Evolutionary conservation across 1,140 invertebrate genomes (phyloP), one percentile per base, ranked within the genome.

Genomic region (Pissodes strobi): DNA sequence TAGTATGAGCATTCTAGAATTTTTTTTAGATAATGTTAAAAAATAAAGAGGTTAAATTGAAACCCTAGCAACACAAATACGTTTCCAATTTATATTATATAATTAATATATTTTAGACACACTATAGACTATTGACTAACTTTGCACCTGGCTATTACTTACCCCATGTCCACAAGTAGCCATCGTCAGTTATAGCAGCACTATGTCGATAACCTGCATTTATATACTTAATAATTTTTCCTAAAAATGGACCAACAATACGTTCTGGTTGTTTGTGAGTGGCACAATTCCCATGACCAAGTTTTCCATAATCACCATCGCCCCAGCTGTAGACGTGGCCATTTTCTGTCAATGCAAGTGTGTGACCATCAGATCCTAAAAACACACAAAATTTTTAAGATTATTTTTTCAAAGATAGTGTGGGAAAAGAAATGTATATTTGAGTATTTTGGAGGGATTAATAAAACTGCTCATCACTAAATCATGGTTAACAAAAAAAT

Each of bases 271-370:
- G 79, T 72, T 85, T 85, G 52, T 87, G 84, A 1, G 85, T 87
- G 12, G 80, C 69, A 39, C 77, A 80, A 68, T 82, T 83, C 10
- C 82, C 83, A 76, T 85, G 83, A 72, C 92, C 94, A 21, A 98
- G 80, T 84, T 98, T 98, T 2, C 95, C 95, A 76, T 98, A 98
- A 79, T 98, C 95, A 0, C 95, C 95, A 76, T 97, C 95, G 10
- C 95, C 95, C 94, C 94, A 98, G 23, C 93, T 95, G 91, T 94
- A 97, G 0, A 97, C 94, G 70, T 88, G 91, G 69, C 94, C 93
- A 74, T 95, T 92, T 57, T 94, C 92, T 0, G 94, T 97, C 25
- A 97, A 91, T 74, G 94, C 97, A 6, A 98, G 81, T 0, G 95
- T 97, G 78, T 97, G 94, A 0, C 94, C 94, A 79, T 97, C 94